Percentiles rank a stretch among this genome's conserved stretches.
These are phyloP conservation scores for Strix aluco DNA, from an alignment of 2,113 vertebrate genomes.

Conservation along the genomic window DNA sequence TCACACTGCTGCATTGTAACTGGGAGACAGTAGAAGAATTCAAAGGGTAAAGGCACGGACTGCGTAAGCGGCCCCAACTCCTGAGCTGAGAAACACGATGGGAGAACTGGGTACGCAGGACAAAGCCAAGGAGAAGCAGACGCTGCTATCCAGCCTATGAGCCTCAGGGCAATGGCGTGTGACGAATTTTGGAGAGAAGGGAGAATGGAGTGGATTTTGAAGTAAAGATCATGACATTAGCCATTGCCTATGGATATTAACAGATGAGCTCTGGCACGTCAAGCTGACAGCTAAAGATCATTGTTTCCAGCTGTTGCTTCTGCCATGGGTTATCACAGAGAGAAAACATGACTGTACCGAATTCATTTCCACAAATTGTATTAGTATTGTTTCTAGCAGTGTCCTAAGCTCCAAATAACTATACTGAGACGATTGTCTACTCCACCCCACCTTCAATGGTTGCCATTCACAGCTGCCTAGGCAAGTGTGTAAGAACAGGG, in stretches of 20 bases:
- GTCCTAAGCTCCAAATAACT: not conserved
- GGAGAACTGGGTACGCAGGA: not conserved
- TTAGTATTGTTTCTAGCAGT: not conserved
- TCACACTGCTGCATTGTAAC: not conserved
- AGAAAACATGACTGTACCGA: not conserved
- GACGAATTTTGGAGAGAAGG: not conserved
- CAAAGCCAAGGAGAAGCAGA: constrained; percentile 41
- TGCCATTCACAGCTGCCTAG: not conserved
- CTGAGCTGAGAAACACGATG: not conserved
- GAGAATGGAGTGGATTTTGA: not conserved
- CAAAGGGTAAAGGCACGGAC: not conserved
- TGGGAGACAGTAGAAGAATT: not conserved
- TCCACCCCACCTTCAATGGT: not conserved
- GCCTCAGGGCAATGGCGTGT: not conserved
- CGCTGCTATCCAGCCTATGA: not conserved
- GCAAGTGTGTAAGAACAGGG: not conserved
- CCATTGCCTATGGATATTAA: not conserved
- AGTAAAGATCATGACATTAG: not conserved
- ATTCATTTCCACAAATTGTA: not conserved
- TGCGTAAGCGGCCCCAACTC: not conserved
- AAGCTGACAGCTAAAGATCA: not conserved
- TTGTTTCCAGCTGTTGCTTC: constrained; percentile 1
- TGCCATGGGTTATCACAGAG: not conserved
- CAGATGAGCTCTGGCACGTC: not conserved
- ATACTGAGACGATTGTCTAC: not conserved